Conservation (phyloP, 53 echinoderm and acorn worm species). For the Pentamera pediparva region DNA sequence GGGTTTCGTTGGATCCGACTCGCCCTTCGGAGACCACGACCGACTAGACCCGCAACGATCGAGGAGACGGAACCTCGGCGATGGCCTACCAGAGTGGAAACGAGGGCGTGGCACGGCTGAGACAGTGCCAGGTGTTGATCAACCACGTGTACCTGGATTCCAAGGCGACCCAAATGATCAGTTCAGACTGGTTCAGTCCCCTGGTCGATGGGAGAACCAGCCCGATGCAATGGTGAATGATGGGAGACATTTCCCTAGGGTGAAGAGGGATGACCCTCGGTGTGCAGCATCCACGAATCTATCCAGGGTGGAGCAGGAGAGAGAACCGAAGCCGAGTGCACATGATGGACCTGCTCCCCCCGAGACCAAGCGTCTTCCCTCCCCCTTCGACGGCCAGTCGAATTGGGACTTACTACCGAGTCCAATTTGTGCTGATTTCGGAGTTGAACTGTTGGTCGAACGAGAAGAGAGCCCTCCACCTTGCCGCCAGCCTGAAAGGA, state of each 20-base stretch:
- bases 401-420: slow-evolving; percentile 35
- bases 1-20: background rate
- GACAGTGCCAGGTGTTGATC: too few relatives aligned
- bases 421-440: slow-evolving; percentile 44
- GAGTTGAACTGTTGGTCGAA: slow-evolving; percentile 43
- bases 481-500: background rate
- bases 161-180: too few relatives aligned
- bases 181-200: background rate
- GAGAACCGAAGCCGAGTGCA: too few relatives aligned
- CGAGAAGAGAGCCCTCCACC: background rate
- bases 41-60: background rate
- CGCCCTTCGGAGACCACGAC: background rate
- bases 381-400: background rate
- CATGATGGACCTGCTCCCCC: background rate
- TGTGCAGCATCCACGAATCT: too few relatives aligned
- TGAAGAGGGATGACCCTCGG: background rate
- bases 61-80: background rate
- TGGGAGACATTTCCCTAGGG: background rate
- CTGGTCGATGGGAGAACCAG: background rate
- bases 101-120: too few relatives aligned
- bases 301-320: too few relatives aligned
- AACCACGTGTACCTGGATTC: too few relatives aligned
- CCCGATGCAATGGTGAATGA: background rate
- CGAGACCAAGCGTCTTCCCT: background rate
- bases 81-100: too few relatives aligned